A percentile compares a stretch with the other conserved stretches of the same genome.
phyloP scores from a whole-genome alignment of 2,113 vertebrate genomes.

The Psilopogon haemacephalus region DNA sequence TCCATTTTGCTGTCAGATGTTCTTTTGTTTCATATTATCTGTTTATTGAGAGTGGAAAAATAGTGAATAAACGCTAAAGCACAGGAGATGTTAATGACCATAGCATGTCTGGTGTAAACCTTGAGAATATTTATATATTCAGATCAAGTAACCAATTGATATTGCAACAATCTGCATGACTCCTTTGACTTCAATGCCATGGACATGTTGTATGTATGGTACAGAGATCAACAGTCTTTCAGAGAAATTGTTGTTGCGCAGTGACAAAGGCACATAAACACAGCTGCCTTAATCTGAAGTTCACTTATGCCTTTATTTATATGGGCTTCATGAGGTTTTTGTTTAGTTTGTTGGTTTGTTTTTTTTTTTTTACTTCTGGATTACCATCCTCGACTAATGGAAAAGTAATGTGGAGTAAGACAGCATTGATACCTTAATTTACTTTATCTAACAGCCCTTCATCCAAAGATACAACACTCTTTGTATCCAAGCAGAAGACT shows the following conservation, averaged over 20 bases:
- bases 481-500: neutral
- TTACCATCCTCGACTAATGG: neutral
- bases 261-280: neutral
- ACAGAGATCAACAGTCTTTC: neutral
- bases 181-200: neutral
- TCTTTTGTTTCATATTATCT: neutral
- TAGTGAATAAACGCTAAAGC: neutral
- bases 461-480: neutral
- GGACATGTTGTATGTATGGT: neutral
- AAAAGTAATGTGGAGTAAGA: neutral
- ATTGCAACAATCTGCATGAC: neutral
- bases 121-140: neutral
- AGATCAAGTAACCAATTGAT: neutral
- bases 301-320: neutral
- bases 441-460: neutral
- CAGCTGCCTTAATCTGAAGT: neutral
- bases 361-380: neutral
- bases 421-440: neutral
- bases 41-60: neutral
- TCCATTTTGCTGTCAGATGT: neutral
- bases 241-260: neutral
- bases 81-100: neutral
- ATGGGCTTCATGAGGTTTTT: accelerated
- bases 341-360: neutral
- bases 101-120: neutral